Evolutionary conservation across 1,140 invertebrate genomes (phyloP).

Genomic region (Drosophila mojavensis): DNA sequence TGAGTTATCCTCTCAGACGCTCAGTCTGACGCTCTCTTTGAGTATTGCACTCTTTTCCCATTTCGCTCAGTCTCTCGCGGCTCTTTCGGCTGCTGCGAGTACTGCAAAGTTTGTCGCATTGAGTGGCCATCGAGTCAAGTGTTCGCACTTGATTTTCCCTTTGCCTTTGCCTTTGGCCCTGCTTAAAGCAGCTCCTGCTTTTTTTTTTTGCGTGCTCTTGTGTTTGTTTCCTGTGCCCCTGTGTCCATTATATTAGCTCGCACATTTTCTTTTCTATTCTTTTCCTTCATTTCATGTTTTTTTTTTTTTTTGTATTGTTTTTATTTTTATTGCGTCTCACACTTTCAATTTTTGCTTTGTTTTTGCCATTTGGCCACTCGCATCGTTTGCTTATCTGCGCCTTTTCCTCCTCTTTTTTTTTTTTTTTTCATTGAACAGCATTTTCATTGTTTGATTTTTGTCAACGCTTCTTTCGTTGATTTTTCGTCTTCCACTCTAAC

Average conservation of each 20-base stretch:
- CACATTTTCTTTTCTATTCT: constrained; percentile 47
- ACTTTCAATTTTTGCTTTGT: constrained; percentile 47
- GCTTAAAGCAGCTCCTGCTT: constrained; percentile 1
- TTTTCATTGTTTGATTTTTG: constrained; percentile 78
- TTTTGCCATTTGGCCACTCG: constrained; percentile 53
- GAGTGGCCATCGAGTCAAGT: constrained; percentile 70
- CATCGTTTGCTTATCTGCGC: constrained; percentile 36
- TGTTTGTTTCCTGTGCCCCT: constrained; percentile 18
- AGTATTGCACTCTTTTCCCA: too few species aligned
- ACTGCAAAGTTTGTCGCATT: constrained; percentile 47
- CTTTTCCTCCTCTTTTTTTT: constrained; percentile 21
- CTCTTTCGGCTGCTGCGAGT: neutral
- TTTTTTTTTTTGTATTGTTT: too few species aligned
- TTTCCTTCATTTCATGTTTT: constrained; percentile 38
- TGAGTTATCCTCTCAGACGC: neutral
- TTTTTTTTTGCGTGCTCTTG: constrained; percentile 1
- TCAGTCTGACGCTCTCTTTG: neutral
- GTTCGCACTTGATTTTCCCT: constrained; percentile 64
- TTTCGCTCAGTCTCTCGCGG: neutral
- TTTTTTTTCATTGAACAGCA: constrained; percentile 71
- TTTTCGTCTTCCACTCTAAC: constrained; percentile 1
- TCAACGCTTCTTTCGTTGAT: constrained; percentile 58
- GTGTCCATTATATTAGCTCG: constrained; percentile 67
- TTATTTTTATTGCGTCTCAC: constrained; percentile 61
- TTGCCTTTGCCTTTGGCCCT: constrained; percentile 38